Conservation (phyloP, 2,113 vertebrate species). For the Siphamia tubifer region DNA sequence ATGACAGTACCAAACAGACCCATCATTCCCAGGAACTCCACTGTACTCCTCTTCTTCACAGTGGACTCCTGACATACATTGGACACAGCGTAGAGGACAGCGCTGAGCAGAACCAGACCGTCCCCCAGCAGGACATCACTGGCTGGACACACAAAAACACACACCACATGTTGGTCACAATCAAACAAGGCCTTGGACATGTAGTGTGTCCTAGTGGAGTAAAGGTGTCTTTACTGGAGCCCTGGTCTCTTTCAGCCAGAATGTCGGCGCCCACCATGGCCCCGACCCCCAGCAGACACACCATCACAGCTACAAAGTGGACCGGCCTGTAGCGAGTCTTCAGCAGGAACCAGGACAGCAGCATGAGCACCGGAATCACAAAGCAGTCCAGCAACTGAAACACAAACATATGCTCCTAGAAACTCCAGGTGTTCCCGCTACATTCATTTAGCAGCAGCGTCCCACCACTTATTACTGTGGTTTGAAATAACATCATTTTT, state of each 20-base stretch:
- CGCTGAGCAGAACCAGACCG: slow-evolving; percentile 89
- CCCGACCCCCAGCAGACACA: slow-evolving; percentile 92
- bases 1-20: slow-evolving; percentile 93
- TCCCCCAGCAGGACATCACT: slow-evolving; percentile 88
- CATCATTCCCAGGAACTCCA: slow-evolving; percentile 97
- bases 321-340: slow-evolving; percentile 87
- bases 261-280: slow-evolving; percentile 97
- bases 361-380: slow-evolving; percentile 93
- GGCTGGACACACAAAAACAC: slow-evolving; percentile 72
- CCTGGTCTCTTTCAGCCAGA: slow-evolving; percentile 82
- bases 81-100: slow-evolving; percentile 90
- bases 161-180: background rate
- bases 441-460: too few species aligned
- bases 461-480: too few species aligned
- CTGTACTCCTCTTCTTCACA: slow-evolving; percentile 92
- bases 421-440: too few species aligned
- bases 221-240: slow-evolving; percentile 83
- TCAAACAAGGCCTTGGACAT: too few species aligned
- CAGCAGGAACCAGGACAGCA: slow-evolving; percentile 93
- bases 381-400: slow-evolving; percentile 95
- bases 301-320: slow-evolving; percentile 87
- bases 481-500: too few species aligned
- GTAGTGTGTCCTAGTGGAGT: too few species aligned
- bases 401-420: too few species aligned
- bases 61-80: slow-evolving; percentile 95